These are phyloP conservation scores for Diglossa cyanea DNA, from an alignment of 2,797 vertebrate genomes.

Conservation along the genomic window DNA sequence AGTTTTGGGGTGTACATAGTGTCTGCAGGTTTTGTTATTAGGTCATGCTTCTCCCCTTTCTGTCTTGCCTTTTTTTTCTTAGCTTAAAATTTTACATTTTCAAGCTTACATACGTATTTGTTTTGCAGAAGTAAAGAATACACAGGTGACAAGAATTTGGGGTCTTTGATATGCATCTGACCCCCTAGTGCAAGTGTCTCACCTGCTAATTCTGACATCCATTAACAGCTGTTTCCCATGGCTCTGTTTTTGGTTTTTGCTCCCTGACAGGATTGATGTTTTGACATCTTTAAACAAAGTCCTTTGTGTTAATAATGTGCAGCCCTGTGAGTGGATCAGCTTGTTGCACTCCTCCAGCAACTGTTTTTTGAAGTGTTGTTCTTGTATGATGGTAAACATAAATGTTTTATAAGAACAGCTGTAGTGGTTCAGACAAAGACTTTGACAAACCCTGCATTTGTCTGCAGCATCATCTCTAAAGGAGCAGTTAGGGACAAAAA, in stretches of 20 bases:
- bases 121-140: neutral
- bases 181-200: neutral
- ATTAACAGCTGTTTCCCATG: neutral
- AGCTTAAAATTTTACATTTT: neutral
- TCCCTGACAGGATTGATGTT: neutral
- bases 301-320: neutral
- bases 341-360: neutral
- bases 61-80: neutral
- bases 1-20: neutral
- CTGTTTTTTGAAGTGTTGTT: neutral
- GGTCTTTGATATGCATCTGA: neutral
- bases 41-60: neutral
- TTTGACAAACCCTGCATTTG: neutral
- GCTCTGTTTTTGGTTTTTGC: neutral
- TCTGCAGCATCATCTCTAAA: neutral
- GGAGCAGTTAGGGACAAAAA: neutral
- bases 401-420: constrained; percentile 43
- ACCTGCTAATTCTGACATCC: neutral
- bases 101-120: neutral
- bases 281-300: neutral
- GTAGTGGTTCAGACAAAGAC: constrained; percentile 10
- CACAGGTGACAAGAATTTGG: neutral
- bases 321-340: neutral
- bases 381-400: neutral
- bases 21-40: neutral